These are phyloP conservation scores for Ochlodes sylvanus DNA, from an alignment of 2,888 invertebrate species.

Conservation along the genomic window DNA sequence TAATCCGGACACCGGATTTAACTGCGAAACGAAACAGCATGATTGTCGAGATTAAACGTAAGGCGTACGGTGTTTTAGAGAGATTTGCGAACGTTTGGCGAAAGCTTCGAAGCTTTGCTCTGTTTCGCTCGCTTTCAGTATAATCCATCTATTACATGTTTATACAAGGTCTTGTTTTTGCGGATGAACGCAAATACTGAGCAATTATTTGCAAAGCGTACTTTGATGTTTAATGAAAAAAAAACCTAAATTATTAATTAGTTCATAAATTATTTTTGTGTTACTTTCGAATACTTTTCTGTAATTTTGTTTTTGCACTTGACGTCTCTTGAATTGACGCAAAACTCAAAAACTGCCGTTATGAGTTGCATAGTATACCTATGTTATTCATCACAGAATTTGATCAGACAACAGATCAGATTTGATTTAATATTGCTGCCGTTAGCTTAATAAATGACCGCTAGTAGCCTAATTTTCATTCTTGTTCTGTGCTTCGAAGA, in stretches of 20 bases:
- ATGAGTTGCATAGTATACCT: too few relatives aligned
- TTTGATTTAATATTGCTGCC: too few relatives aligned
- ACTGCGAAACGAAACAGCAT: slow-evolving; percentile 73
- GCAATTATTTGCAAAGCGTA: neutral
- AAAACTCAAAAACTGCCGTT: too few relatives aligned
- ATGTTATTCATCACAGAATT: too few relatives aligned
- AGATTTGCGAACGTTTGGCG: slow-evolving; percentile 55
- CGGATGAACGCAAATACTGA: neutral
- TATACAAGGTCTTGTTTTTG: slow-evolving; percentile 24
- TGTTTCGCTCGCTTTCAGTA: slow-evolving; percentile 24
- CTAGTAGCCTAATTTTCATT: too few relatives aligned
- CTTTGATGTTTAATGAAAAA: neutral
- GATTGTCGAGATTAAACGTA: slow-evolving; percentile 76
- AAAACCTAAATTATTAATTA: neutral
- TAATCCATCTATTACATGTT: slow-evolving; percentile 33
- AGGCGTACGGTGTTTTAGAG: slow-evolving; percentile 56
- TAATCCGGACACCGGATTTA: slow-evolving; percentile 69
- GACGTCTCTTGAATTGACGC: too few relatives aligned
- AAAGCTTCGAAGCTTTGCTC: slow-evolving; percentile 29
- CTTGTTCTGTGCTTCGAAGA: too few relatives aligned
- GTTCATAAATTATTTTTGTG: neutral
- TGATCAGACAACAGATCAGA: too few relatives aligned
- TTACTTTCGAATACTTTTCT: neutral
- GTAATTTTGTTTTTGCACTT: too few relatives aligned
- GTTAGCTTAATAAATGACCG: too few relatives aligned